These are phyloP conservation scores for Rhabditoides inermis DNA, from an alignment of 2,888 invertebrate species.

Conservation along the genomic window DNA sequence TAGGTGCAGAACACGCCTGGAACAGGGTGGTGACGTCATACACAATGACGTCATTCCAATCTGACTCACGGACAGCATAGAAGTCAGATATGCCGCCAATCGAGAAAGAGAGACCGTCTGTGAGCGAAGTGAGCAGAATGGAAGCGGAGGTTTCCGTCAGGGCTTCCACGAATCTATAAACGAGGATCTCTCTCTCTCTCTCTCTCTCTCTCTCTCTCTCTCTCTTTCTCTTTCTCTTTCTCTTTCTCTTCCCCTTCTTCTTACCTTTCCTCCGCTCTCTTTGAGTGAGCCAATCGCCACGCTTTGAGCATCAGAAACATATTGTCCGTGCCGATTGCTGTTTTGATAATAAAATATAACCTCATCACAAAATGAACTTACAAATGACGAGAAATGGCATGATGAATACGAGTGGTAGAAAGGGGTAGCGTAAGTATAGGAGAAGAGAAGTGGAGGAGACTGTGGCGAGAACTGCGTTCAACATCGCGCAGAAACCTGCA, in stretches of 20 bases:
- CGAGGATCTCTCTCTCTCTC: too few species aligned
- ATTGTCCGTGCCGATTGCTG: conserved; percentile 89
- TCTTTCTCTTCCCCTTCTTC: conserved; percentile 1
- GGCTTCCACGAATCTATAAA: conserved; percentile 77
- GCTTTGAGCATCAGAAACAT: conserved; percentile 90
- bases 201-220: too few species aligned
- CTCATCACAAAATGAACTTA: conserved; percentile 57
- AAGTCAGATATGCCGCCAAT: conserved; percentile 85
- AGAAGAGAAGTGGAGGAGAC: conserved; percentile 79
- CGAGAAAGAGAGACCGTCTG: conserved; percentile 76
- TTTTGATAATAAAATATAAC: conserved; percentile 1
- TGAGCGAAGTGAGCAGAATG: conserved; percentile 83
- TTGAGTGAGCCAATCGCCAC: conserved; percentile 74
- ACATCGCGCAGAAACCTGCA: conserved; percentile 75
- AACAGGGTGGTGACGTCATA: too few species aligned
- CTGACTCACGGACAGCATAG: conserved; percentile 69
- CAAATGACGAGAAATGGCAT: conserved; percentile 91
- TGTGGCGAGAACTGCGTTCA: conserved; percentile 83
- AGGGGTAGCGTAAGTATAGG: conserved; percentile 79
- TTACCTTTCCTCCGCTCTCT: too few species aligned
- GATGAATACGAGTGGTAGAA: conserved; percentile 85
- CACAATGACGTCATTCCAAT: too few species aligned
- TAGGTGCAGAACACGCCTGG: conserved; percentile 78
- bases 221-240: too few species aligned
- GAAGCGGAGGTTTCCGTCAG: conserved; percentile 87